These are phyloP conservation scores for Desmodus rotundus DNA, from an alignment of 2,113 vertebrate genomes.

Conservation along the genomic window DNA sequence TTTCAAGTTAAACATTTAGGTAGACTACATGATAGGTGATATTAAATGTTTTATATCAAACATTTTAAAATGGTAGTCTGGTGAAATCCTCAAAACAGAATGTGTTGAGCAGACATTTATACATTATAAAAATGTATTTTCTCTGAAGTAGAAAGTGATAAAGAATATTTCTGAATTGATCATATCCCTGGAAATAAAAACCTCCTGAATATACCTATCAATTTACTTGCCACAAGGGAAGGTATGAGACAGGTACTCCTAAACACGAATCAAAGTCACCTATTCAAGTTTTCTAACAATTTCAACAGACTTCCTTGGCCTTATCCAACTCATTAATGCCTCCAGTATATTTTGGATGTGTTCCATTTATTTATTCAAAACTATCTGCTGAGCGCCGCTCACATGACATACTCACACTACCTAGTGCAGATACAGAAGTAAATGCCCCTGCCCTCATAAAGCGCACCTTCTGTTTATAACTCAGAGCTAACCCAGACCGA, in stretches of 20 bases:
- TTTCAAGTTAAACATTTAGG: constrained; percentile 32
- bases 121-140: not conserved
- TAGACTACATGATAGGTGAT: not conserved
- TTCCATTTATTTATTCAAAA: not conserved
- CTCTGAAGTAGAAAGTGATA: not conserved
- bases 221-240: not conserved
- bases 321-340: not conserved
- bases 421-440: too few species aligned
- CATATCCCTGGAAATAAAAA: not conserved
- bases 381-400: not conserved
- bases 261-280: not conserved
- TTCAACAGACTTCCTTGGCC: not conserved
- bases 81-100: not conserved
- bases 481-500: not conserved
- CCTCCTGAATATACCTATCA: not conserved
- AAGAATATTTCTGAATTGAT: not conserved
- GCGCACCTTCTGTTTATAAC: not conserved
- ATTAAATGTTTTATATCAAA: not conserved
- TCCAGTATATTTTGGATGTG: not conserved
- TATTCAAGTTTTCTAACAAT: not conserved
- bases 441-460: too few species aligned
- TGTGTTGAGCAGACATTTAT: not conserved
- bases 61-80: not conserved
- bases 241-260: not conserved
- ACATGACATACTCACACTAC: too few species aligned